phyloP scores from a whole-genome alignment of 2,797 vertebrate species.

The Ctenochaetus hawaiiensis region DNA sequence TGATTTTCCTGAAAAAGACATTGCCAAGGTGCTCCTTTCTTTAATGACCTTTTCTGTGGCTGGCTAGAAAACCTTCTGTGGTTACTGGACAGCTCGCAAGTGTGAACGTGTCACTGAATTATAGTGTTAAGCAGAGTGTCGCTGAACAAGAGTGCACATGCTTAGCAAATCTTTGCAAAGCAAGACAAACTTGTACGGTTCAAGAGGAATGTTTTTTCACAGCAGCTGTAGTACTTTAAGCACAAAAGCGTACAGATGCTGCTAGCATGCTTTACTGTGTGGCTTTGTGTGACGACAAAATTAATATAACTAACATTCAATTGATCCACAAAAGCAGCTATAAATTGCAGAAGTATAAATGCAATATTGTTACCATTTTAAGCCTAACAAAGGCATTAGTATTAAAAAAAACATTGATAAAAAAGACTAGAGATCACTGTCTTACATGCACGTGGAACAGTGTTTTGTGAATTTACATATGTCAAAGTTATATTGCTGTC shows the following conservation, averaged over 20 bases:
- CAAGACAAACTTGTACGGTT: not conserved
- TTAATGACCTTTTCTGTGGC: conserved; percentile 10
- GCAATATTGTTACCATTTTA: too few species aligned
- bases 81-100: conserved; percentile 25
- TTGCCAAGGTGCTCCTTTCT: not conserved
- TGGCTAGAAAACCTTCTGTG: conserved; percentile 8
- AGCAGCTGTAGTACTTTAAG: not conserved
- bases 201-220: not conserved
- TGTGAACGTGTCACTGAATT: conserved; percentile 29
- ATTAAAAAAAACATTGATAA: not conserved
- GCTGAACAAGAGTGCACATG: conserved; percentile 32
- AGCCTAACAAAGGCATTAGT: not conserved
- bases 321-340: not conserved
- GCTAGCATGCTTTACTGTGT: not conserved
- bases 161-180: conserved; percentile 32
- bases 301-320: not conserved
- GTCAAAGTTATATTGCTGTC: not conserved
- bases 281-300: not conserved
- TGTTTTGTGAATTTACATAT: not conserved
- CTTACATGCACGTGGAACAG: not conserved
- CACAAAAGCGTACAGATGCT: not conserved
- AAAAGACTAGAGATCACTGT: not conserved
- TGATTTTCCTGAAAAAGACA: not conserved
- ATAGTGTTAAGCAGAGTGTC: not conserved
- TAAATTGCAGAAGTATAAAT: not conserved